phyloP scores from a whole-genome alignment of 2,888 invertebrate genomes.

The Endotricha flammealis region DNA sequence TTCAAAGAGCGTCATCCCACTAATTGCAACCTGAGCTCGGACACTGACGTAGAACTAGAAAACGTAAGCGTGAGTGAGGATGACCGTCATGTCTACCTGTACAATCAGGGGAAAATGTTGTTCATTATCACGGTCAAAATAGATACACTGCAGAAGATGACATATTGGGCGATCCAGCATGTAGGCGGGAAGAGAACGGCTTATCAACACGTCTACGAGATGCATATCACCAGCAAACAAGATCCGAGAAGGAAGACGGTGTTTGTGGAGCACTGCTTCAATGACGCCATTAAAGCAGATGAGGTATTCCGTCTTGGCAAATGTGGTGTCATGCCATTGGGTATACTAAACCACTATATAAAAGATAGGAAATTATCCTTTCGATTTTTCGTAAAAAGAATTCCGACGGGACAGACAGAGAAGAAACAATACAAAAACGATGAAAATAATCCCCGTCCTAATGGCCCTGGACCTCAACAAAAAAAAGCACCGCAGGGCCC shows the following conservation, averaged over 20 bases:
- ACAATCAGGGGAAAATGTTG: slow-evolving; percentile 45
- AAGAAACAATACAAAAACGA: slow-evolving; percentile 24
- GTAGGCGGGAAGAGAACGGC: slow-evolving; percentile 56
- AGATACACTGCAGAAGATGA: slow-evolving; percentile 55
- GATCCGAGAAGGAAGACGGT: slow-evolving; percentile 47
- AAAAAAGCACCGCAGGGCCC: slow-evolving; percentile 1
- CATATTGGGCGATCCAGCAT: slow-evolving; percentile 58
- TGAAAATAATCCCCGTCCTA: slow-evolving; percentile 25
- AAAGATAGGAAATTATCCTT: slow-evolving; percentile 48
- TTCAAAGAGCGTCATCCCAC: slow-evolving; percentile 55
- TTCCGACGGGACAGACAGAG: slow-evolving; percentile 20
- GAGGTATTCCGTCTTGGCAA: slow-evolving; percentile 52
- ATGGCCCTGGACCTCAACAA: slow-evolving; percentile 25
- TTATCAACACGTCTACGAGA: slow-evolving; percentile 55
- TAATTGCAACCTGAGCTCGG: slow-evolving; percentile 41
- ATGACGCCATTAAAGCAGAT: slow-evolving; percentile 52
- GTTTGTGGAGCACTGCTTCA: slow-evolving; percentile 59
- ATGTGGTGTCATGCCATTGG: slow-evolving; percentile 55
- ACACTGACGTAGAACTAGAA: slow-evolving; percentile 43
- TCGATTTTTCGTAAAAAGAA: slow-evolving; percentile 48
- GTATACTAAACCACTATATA: slow-evolving; percentile 44
- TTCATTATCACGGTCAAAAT: slow-evolving; percentile 59
- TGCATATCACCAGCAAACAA: slow-evolving; percentile 51
- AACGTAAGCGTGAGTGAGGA: slow-evolving; percentile 38
- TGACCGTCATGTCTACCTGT: slow-evolving; percentile 49